Evolutionary conservation across 2,113 vertebrate species (phyloP).

Genomic region (Tachycineta bicolor): DNA sequence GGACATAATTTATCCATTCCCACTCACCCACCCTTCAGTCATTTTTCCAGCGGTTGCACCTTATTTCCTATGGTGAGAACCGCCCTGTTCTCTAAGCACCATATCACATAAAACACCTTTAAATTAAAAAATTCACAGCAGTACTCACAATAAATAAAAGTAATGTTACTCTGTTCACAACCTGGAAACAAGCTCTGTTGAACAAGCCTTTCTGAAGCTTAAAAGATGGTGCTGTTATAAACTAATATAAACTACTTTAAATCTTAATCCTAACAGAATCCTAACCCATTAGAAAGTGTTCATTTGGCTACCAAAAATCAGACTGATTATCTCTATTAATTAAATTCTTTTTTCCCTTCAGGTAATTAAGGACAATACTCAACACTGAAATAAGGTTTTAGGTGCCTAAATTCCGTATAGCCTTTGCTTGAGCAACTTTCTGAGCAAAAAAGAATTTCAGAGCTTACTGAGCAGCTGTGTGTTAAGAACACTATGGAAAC

Average conservation of each 20-base stretch:
- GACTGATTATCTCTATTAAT: not conserved
- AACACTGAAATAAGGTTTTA: not conserved
- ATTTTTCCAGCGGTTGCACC: not conserved
- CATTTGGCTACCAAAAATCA: not conserved
- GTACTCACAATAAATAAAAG: not conserved
- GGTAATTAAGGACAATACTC: not conserved
- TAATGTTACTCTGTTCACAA: not conserved
- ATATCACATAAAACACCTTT: not conserved
- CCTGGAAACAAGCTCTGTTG: not conserved
- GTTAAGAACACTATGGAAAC: not conserved
- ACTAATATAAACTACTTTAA: not conserved
- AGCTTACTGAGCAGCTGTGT: not conserved
- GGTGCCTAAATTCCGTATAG: not conserved
- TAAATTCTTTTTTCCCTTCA: not conserved
- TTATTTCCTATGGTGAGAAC: not conserved
- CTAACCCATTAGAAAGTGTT: not conserved
- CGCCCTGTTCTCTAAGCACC: not conserved
- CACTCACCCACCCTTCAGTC: not conserved
- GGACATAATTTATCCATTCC: not conserved
- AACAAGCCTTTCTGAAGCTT: not conserved
- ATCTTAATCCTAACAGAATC: not conserved
- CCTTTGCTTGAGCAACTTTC: not conserved
- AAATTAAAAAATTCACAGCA: not conserved
- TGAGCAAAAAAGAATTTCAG: not conserved
- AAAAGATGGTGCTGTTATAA: not conserved